Percentiles rank a stretch among this genome's conserved stretches.
Evolutionary conservation across 2,797 vertebrate genomes (phyloP).

Genomic region (Sebastes minor): DNA sequence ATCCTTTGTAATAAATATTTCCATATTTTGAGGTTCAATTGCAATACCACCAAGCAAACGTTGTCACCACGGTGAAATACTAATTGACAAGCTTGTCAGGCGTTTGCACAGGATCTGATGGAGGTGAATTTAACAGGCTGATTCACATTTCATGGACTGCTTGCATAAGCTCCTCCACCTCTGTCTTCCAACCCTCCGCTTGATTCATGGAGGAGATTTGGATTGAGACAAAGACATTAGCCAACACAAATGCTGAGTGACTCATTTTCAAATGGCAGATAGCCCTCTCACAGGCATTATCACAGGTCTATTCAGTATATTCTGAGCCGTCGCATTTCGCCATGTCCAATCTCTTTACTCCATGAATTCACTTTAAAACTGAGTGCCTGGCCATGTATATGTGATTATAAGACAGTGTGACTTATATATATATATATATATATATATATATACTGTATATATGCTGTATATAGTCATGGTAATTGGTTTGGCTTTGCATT

Average conservation of each 20-base stretch:
- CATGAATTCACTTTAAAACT: constrained; percentile 38
- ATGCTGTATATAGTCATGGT: neutral
- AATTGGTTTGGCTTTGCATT: constrained; percentile 23
- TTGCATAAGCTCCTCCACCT: constrained; percentile 71
- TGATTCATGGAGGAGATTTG: constrained; percentile 70
- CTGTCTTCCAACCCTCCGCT: constrained; percentile 60
- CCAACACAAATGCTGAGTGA: constrained; percentile 70
- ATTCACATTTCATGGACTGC: constrained; percentile 69
- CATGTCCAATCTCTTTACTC: constrained; percentile 34
- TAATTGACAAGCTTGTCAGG: constrained; percentile 46
- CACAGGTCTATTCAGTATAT: constrained; percentile 33
- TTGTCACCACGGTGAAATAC: constrained; percentile 19
- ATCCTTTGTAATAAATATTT: constrained; percentile 22
- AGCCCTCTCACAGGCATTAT: constrained; percentile 37
- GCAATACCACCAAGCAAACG: neutral
- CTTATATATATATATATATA: neutral
- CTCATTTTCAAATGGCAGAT: constrained; percentile 70
- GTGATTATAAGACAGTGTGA: constrained; percentile 5
- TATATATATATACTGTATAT: neutral
- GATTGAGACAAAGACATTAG: constrained; percentile 72
- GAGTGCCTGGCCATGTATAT: neutral
- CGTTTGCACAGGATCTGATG: constrained; percentile 49
- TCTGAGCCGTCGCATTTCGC: constrained; percentile 34
- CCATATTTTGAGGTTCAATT: constrained; percentile 11
- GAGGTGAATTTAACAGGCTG: constrained; percentile 65